Evolutionary conservation across 2,113 vertebrate species (phyloP), one percentile per base, ranked within the genome.

Genomic region (Lophotis ruficrista): DNA sequence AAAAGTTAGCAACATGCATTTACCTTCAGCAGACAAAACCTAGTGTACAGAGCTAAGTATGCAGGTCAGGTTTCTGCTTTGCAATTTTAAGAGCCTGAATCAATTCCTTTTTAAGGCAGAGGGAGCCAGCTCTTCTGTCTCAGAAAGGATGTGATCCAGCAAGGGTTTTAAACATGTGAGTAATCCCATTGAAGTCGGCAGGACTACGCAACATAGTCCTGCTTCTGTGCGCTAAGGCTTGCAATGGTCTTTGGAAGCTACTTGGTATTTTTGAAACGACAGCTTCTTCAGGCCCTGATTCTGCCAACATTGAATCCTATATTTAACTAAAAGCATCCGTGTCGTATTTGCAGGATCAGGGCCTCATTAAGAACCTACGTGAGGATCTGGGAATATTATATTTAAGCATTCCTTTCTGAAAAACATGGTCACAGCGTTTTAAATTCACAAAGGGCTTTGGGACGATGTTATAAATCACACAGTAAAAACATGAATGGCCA

Each of bases 391-490:
- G 48, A 78, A 68, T 92, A 71, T 45, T 56, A n/a, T 33, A 75
- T 71, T 78, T 73, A 64, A 85, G 17, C 65, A 71, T 56, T 70
- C 56, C 30, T 81, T 75, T 70, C 60, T 81, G 56, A 45, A 81
- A 83, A 92, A 31, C 60, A 35, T 0, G 10, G 76, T 71, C 79
- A 86, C 82, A 80, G 61, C 10, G 2, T 90, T 80, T 91, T 50
- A 86, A 66, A 77, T 84, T 51, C 85, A 75, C 47, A 89, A 64
- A 87, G 37, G 28, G 17, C n/a, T 93, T 58, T 58, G 77, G 35
- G 69, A 82, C 66, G 69, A 50, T 45, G 88, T 85, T 97, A 27
- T 96, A 91, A 94, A 85, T 95, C 69, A 95, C 35, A 37, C 83
- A 95, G 90, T 93, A 75, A 21, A 91, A 93, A 91, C 68, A 54